Evolutionary conservation across 92 coral and sea anemone genomes (phyloP), one percentile per base, ranked within the genome.

Genomic region (Paragorgia papillata): DNA sequence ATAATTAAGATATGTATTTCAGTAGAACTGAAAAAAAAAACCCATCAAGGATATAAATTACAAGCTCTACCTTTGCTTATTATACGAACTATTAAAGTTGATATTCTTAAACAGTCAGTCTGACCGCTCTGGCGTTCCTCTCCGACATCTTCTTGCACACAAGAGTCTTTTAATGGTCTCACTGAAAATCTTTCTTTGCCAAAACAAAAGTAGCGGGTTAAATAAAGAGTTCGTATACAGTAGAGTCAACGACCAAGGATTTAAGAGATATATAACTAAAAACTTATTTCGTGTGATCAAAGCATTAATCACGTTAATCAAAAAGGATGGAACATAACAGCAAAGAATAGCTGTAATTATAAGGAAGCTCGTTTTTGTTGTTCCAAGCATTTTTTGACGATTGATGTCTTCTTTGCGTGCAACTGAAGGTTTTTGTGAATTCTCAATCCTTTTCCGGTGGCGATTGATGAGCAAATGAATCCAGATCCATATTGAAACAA

Each of bases 401-500:
- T 68, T 46, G 25, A 27, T 25, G 18, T 3, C 21, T 26, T 26
- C 60, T 2, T 24, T 22, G 49, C 12, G 57, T 24, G 25, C 43
- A 18, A 24, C 58, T n/a, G 58, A 51, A n/a, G 26, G 21, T 17
- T 22, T 46, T 18, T 44, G 56, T 12, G 27, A 19, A 19, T 28
- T 54, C 9, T 20, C 14, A 35, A 68, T 68, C 26, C 46, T 53
- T 6, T 25, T 50, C 27, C 12, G 19, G 57, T 67, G 75, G 7
- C 21, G 59, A 24, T 20, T 25, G 57, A 67, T 48, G 59, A 67
- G 75, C 2, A 57, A 57, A 43, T 68, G 75, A 68, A 68, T 68
- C 59, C 75, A 68, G 8, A 49, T 7, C 75, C 75, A 68, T 27
- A 68, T 27, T 9, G 31, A 25, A 19, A 49, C 58, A 21, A 44